Evolutionary conservation across 2,888 invertebrate species (phyloP), one percentile per base, ranked within the genome.

Genomic region (Metellina segmentata): DNA sequence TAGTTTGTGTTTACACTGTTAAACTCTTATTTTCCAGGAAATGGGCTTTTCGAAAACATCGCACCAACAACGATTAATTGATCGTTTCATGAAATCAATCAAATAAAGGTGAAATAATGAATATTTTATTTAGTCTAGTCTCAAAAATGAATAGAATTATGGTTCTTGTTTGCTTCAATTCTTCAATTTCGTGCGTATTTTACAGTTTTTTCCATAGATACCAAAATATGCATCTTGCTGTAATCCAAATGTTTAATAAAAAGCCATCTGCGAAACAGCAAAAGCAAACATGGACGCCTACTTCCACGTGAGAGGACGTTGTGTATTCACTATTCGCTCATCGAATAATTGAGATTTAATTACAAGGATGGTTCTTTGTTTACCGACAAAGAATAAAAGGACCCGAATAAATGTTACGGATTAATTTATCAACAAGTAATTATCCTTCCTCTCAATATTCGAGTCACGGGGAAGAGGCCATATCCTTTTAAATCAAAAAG

Each of bases 401-500:
- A 70, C 19, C 0, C 51, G 81, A 81, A 82, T 82, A 72, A 82
- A 82, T 52, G 82, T 82, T 82, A 82, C 51, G 82, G 82, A 82
- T 82, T 82, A 82, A 82, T 82, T 82, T 82, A 82, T 82, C 82
- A 82, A 82, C 82, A 82, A 82, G 72, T 72, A 82, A 82, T 82
- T 82, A 82, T 72, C n/a, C 34, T n/a, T 11, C 8, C 34, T 19
- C 52, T 53, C 83, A 16, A 74, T 74, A 85, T 85, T 85, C 83
- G 53, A 16, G 8, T 52, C 74, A 83, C 83, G 61, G 48, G 8
- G 51, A 70, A 61, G 13, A 49, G 72, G 4, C 7, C 34, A 11
- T 7, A 61, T 85, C 53, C 53, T 72, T 61, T 85, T 85, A 85
- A 85, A 85, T 53, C 61, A 74, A 75, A 85, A 53, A 74, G 83